These are phyloP conservation scores for Leptinotarsa juncta DNA, from an alignment of 2,888 invertebrate genomes.

Conservation along the genomic window DNA sequence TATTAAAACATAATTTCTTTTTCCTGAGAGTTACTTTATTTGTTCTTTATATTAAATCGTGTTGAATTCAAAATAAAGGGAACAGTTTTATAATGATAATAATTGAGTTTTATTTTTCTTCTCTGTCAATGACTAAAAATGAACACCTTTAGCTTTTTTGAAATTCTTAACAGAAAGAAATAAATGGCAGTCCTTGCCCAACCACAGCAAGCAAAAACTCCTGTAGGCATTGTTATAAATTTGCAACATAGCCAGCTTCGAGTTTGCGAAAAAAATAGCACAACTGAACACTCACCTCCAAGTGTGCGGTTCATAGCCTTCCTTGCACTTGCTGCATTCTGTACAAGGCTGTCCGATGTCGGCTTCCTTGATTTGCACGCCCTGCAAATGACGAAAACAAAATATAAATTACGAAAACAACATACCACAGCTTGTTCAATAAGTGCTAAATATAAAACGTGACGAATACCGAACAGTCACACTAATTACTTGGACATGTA, in stretches of 20 bases:
- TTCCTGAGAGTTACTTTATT: no score
- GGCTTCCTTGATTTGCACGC: slow-evolving; percentile 86
- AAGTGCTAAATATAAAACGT: slow-evolving; percentile 35
- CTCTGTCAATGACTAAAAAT: no score
- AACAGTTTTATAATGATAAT: no score
- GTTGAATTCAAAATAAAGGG: no score
- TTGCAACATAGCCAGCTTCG: background rate
- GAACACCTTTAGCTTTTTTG: no score
- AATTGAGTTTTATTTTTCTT: no score
- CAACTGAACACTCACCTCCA: slow-evolving; percentile 81
- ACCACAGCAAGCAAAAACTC: no score
- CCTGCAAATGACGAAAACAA: slow-evolving; percentile 71
- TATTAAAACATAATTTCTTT: no score
- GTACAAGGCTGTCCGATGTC: slow-evolving; percentile 89
- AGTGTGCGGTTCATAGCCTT: slow-evolving; percentile 84
- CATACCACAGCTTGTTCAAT: background rate
- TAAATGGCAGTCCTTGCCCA: no score
- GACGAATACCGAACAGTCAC: slow-evolving; percentile 22
- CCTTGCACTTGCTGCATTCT: slow-evolving; percentile 81
- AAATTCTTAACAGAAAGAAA: no score
- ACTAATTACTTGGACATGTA: slow-evolving; percentile 17
- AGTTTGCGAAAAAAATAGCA: background rate
- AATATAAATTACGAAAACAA: slow-evolving; percentile 10
- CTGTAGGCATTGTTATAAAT: no score
- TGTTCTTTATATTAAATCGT: no score